Base-by-base conservation (phyloP, 1,140 invertebrate species). In the Anadara kagoshimensis region DNA sequence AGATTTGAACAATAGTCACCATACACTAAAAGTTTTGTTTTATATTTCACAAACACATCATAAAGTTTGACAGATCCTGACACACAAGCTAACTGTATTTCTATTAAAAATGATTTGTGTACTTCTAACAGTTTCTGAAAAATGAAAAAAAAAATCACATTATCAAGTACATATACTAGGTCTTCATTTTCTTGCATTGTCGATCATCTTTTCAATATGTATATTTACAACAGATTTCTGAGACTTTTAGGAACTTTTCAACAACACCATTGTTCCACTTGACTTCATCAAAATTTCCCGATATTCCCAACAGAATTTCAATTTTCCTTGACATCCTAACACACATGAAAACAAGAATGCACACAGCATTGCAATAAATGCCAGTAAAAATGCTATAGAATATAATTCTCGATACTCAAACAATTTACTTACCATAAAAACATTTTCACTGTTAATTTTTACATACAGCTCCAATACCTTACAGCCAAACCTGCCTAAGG, bases 1-100 rank as follows among this genome's bases (percentile, higher is more conserved):
- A 99, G 91, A 89, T 97, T 97, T 5, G 96, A 95, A 90, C 97
- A 99, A 88, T 98, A 99, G 83, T 96, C 94, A 16, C 97, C 97
- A 86, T 99, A 99, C 56, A 98, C 92, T 18, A 99, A 91, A 86
- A 99, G 94, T 72, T 94, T 94, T 82, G 97, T 94, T 80, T 96
- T 94, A 92, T 94, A 97, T 73, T 94, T 93, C 2, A 97, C 91
- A 89, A 99, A 99, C 0, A 86, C 78, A 20, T 84, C 86, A 68
- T 76, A 75, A 57, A 84, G 73, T 59, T 68, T 72, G 88, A 83
- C 77, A 89, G 90, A 79, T 82, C 89, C n/a, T 87, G 90, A 67
- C 87, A 84, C 76, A 64, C 92, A 92, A 4, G 95, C 93, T 84
- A 94, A 93, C 14, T 92, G 90, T 54, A 98, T 89, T 83, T 97